Base-by-base conservation (phyloP, 2,797 vertebrate genomes). In the Odontamblyopus lacepedii region DNA sequence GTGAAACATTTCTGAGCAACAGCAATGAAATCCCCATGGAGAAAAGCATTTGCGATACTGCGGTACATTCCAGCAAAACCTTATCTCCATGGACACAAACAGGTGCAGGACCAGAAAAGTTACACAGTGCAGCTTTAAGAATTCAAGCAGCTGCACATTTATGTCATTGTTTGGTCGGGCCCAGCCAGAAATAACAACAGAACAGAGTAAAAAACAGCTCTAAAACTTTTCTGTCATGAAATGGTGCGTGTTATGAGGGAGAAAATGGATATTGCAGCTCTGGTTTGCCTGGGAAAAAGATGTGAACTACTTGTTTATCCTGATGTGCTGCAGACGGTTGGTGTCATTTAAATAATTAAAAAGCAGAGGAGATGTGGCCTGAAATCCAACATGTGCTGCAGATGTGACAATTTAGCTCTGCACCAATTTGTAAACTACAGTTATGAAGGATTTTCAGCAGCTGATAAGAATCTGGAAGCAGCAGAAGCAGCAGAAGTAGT, bases 301-400 rank as follows among this genome's bases (percentile, higher is more conserved):
- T 23, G 35, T 62, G 19, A 35, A 62, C 30, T 44, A 5, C 35
- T 23, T 64, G 63, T 32, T 67, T n/a, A n/a, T 35, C 19, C 23
- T 53, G 7, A 30, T 2, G 16, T 55, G 48, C 6, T 67, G 48
- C 50, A 67, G 50, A 55, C 12, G 18, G 7, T 32, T 35, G 65
- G 55, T 53, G 65, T 67, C 50, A 67, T 55, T 50, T 53, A 29
- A 32, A 50, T 55, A 67, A 67, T 67, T 67, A 35, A 32, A 59
- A 67, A 67, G 48, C 65, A 32, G 19, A 16, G 32, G 19, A 63
- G 16, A 23, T 41, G 32, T 63, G 44, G 15, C 6, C 15, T 67
- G 8, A 32, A 67, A 32, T 53, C 29, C 32, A 53, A 55, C 65
- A 67, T 32, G 27, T n/a, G 50, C 29, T n/a, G 13, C 65, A 53